Evolutionary conservation across 2,113 vertebrate genomes (phyloP).

Genomic region (Hydropotes inermis): DNA sequence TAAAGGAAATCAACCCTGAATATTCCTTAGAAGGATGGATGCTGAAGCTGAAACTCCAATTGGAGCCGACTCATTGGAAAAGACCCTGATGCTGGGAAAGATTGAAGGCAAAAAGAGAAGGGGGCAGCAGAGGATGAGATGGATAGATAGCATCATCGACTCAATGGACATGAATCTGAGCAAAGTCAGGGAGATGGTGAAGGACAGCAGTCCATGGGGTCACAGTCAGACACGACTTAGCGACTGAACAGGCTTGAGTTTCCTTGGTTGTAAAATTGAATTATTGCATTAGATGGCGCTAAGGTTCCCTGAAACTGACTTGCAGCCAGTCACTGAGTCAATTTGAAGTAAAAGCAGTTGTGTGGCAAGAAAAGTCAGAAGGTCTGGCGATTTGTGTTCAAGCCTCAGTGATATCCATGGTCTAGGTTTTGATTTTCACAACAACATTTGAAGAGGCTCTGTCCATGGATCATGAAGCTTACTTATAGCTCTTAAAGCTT

Average conservation of each 20-base stretch:
- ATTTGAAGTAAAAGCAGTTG: background rate
- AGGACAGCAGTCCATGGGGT: background rate
- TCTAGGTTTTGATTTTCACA: background rate
- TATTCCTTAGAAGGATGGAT: background rate
- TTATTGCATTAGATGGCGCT: background rate
- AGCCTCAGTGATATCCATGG: background rate
- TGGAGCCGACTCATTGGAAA: background rate
- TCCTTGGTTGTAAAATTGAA: background rate
- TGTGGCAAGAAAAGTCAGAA: background rate
- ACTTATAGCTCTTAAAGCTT: background rate
- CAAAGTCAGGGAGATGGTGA: background rate
- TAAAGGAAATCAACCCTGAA: background rate
- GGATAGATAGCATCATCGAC: background rate
- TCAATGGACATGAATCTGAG: background rate
- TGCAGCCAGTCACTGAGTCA: background rate
- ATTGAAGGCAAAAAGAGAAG: background rate
- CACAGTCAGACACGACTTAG: background rate
- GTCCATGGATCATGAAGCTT: background rate
- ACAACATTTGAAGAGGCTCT: background rate
- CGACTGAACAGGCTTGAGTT: background rate
- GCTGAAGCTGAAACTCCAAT: background rate
- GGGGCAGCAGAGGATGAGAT: background rate
- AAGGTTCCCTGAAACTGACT: background rate
- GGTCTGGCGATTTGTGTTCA: background rate
- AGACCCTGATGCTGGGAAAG: background rate